Conservation (phyloP, 2,888 invertebrate species). For the Lasioglossum marginatum region DNA sequence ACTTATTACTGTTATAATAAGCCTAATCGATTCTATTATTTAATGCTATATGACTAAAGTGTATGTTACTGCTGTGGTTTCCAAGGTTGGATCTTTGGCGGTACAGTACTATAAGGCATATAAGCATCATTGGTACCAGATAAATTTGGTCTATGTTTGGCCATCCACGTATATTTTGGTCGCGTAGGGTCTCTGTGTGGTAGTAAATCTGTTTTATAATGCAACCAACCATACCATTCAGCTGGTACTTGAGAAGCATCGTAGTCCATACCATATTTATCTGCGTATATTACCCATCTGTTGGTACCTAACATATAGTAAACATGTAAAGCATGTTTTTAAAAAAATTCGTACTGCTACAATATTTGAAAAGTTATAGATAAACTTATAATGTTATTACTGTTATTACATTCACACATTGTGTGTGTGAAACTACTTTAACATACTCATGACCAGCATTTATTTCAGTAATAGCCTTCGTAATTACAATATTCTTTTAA, state of each 20-base stretch:
- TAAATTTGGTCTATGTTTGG: slow-evolving; percentile 92
- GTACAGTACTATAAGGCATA: slow-evolving; percentile 96
- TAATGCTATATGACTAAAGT: neutral
- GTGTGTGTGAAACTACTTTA: neutral
- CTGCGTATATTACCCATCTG: slow-evolving; percentile 97
- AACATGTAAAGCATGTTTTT: neutral
- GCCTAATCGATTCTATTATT: slow-evolving; percentile 28
- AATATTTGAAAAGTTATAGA: neutral
- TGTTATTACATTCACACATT: too few species aligned
- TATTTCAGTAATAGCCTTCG: neutral
- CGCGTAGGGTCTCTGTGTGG: slow-evolving; percentile 90
- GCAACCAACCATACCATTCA: slow-evolving; percentile 99
- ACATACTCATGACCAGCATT: neutral
- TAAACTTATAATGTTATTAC: neutral
- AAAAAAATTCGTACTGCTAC: neutral
- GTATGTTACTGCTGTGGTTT: slow-evolving; percentile 80
- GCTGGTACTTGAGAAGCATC: slow-evolving; percentile 95
- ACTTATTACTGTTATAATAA: slow-evolving; percentile 24
- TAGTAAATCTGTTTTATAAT: slow-evolving; percentile 93
- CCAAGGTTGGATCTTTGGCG: slow-evolving; percentile 96
- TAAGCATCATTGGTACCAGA: slow-evolving; percentile 92
- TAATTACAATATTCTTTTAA: neutral
- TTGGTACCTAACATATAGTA: slow-evolving; percentile 88
- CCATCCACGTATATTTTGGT: slow-evolving; percentile 95
- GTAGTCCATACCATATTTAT: slow-evolving; percentile 90